These are phyloP conservation scores for Copidosoma aretas DNA, from an alignment of 2,888 invertebrate genomes.

Conservation along the genomic window DNA sequence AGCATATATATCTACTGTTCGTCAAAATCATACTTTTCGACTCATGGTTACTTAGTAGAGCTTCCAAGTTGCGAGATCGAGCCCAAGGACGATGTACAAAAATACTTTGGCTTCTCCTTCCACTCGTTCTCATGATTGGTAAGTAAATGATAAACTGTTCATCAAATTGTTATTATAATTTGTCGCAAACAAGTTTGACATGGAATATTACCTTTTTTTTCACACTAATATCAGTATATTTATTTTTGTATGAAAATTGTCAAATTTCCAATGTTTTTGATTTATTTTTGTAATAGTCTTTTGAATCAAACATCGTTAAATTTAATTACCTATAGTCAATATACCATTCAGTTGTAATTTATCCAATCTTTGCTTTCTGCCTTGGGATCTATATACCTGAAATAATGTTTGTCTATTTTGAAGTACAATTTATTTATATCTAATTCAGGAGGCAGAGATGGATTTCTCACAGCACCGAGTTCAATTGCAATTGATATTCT, in stretches of 20 bases:
- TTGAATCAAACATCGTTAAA: no score
- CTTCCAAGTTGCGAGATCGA: constrained; percentile 47
- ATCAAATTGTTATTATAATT: neutral
- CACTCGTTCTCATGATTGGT: constrained; percentile 68
- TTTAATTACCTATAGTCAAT: neutral
- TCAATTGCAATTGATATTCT: constrained; percentile 16
- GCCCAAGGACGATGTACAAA: constrained; percentile 48
- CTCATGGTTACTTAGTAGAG: constrained; percentile 56
- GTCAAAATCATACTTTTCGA: constrained; percentile 54
- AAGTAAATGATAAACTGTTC: constrained; percentile 53
- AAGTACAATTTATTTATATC: neutral
- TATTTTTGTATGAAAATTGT: no score
- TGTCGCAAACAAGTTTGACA: neutral
- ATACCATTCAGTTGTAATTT: neutral
- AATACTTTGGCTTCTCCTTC: constrained; percentile 63
- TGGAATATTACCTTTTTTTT: neutral
- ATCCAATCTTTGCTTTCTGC: neutral
- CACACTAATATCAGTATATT: no score
- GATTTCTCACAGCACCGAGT: constrained; percentile 11
- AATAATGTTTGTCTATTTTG: neutral
- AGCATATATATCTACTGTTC: constrained; percentile 53
- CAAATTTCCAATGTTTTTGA: no score
- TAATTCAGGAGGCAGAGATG: neutral
- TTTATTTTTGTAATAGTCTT: no score
- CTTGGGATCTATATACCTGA: neutral